A percentile compares a stretch with the other conserved stretches of the same genome.
These are phyloP conservation scores for Platichthys flesus DNA, from an alignment of 2,113 vertebrate genomes.

Conservation along the genomic window DNA sequence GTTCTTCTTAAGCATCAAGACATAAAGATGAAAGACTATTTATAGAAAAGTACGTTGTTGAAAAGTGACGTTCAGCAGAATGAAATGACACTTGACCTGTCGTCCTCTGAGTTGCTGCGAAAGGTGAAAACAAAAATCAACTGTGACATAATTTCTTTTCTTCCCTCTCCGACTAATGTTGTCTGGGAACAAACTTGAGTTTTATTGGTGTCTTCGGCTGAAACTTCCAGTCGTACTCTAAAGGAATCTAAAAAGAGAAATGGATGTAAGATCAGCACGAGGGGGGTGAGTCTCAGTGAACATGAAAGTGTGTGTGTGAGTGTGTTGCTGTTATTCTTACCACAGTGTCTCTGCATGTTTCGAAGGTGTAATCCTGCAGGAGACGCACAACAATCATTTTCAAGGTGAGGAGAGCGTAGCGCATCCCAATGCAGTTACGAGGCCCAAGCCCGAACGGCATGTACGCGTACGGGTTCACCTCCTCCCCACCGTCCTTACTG, in stretches of 20 bases:
- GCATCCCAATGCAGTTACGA: slow-evolving; percentile 76
- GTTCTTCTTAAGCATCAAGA: not conserved
- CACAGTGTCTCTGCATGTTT: slow-evolving; percentile 66
- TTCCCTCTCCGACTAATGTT: not conserved
- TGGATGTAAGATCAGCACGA: not conserved
- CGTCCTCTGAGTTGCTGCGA: no score
- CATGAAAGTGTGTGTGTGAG: not conserved
- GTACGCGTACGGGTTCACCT: slow-evolving; percentile 61
- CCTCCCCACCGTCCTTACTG: slow-evolving; percentile 53
- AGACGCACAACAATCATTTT: slow-evolving; percentile 65
- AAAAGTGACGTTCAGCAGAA: no score
- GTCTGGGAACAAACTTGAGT: slow-evolving; percentile 68
- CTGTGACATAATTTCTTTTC: not conserved
- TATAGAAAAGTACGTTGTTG: not conserved
- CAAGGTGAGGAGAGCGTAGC: slow-evolving; percentile 65
- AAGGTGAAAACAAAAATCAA: no score
- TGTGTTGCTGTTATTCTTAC: slow-evolving; percentile 25
- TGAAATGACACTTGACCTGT: no score
- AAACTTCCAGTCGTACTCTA: slow-evolving; percentile 44
- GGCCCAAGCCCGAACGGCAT: slow-evolving; percentile 74
- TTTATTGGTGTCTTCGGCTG: slow-evolving; percentile 51
- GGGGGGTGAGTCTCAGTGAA: no score
- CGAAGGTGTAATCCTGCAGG: slow-evolving; percentile 67
- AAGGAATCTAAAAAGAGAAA: slow-evolving; percentile 57
- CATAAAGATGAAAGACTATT: not conserved